These are phyloP conservation scores for Andrena fulva DNA, from an alignment of 2,888 invertebrate species.

Conservation along the genomic window DNA sequence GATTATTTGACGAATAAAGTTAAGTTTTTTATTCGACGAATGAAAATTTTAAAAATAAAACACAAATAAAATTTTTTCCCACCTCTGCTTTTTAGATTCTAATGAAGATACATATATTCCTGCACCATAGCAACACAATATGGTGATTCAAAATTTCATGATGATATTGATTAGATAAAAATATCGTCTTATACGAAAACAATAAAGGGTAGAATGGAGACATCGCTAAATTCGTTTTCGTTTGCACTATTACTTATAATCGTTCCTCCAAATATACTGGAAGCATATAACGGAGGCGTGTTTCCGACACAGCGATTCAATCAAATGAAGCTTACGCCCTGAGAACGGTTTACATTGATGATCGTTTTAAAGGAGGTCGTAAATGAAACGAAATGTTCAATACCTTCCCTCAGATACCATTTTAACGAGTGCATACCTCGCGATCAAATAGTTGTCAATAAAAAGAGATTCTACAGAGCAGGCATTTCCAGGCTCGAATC, in stretches of 20 bases:
- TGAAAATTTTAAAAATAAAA: too few relatives aligned
- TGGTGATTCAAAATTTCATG: too few relatives aligned
- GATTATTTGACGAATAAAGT: too few relatives aligned
- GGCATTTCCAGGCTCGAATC: background rate
- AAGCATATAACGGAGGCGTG: background rate
- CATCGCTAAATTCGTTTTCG: background rate
- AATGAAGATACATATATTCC: too few relatives aligned
- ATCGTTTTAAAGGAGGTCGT: background rate
- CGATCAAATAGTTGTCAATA: background rate
- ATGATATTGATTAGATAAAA: background rate
- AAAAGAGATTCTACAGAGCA: background rate
- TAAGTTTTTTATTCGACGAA: too few relatives aligned
- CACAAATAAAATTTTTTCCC: too few relatives aligned
- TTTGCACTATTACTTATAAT: background rate
- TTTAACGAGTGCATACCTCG: constrained; percentile 12
- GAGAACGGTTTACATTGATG: constrained; percentile 9
- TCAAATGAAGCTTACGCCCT: background rate
- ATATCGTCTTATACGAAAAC: background rate
- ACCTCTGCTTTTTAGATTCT: too few relatives aligned
- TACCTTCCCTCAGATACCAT: constrained; percentile 11
- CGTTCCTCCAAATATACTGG: background rate
- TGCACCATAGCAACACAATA: too few relatives aligned
- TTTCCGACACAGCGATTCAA: background rate
- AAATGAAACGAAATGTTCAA: constrained; percentile 12
- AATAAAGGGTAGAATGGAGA: background rate